Evolutionary conservation across 1,140 invertebrate species (phyloP).

Genomic region (Tetragonula clypearis): DNA sequence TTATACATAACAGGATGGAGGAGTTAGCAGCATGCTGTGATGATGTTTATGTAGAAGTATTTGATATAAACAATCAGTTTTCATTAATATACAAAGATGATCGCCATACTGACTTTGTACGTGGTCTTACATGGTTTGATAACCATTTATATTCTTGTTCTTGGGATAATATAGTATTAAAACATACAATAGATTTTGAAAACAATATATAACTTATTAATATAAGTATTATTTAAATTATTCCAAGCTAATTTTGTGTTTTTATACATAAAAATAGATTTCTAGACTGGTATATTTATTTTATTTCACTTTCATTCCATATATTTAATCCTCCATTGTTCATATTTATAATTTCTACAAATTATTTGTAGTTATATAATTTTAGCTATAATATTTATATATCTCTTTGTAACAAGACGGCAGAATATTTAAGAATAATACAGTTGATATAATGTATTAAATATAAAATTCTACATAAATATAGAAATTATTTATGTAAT

Average conservation of each 20-base stretch:
- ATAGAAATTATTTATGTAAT: neutral
- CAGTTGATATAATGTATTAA: neutral
- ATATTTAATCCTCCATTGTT: neutral
- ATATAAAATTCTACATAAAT: neutral
- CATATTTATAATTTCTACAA: slow-evolving; percentile 15
- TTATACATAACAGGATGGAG: slow-evolving; percentile 61
- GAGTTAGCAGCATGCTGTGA: slow-evolving; percentile 75
- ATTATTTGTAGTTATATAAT: slow-evolving; percentile 3
- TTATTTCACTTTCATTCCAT: slow-evolving; percentile 1
- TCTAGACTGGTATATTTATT: neutral
- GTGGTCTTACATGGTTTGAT: slow-evolving; percentile 75
- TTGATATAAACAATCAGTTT: slow-evolving; percentile 66
- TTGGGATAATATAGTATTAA: slow-evolving; percentile 75
- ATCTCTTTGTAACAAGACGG: neutral
- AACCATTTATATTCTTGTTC: slow-evolving; percentile 75
- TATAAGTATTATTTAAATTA: slow-evolving; percentile 18
- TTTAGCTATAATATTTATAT: neutral
- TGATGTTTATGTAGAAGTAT: slow-evolving; percentile 68
- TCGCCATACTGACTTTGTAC: slow-evolving; percentile 75
- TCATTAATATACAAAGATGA: slow-evolving; percentile 65
- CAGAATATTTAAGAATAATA: neutral
- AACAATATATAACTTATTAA: neutral
- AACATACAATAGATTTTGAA: slow-evolving; percentile 49
- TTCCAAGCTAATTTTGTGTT: slow-evolving; percentile 3
- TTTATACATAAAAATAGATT: slow-evolving; percentile 31